Evolutionary conservation across 2,113 vertebrate genomes (phyloP).

Genomic region (Cynopterus brachyotis): DNA sequence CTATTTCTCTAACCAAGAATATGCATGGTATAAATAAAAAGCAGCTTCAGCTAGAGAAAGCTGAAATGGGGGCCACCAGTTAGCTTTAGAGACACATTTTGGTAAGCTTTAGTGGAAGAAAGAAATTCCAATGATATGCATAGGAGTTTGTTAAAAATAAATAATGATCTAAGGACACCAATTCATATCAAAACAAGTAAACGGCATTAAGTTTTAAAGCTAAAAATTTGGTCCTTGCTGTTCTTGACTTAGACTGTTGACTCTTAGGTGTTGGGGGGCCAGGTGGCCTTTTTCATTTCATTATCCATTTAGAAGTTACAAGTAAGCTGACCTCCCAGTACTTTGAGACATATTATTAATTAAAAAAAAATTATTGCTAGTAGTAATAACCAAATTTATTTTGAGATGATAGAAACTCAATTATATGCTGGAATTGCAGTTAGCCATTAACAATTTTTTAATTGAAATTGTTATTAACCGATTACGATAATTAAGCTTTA

Average conservation of each 20-base stretch:
- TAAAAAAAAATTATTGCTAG: not conserved
- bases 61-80: not conserved
- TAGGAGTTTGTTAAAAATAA: not conserved
- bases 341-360: not conserved
- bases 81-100: not conserved
- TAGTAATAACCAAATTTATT: not conserved
- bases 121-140: not conserved
- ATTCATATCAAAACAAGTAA: not conserved
- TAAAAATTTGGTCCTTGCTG: not conserved
- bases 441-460: constrained; percentile 35
- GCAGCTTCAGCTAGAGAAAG: not conserved
- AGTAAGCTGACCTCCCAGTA: not conserved
- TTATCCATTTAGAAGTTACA: not conserved
- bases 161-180: not conserved
- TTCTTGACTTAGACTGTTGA: not conserved
- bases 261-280: not conserved
- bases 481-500: not conserved
- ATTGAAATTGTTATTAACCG: constrained; percentile 13
- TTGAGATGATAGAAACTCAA: not conserved
- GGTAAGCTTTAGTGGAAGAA: not conserved
- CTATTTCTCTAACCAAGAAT: not conserved
- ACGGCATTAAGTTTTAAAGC: not conserved
- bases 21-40: not conserved
- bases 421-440: not conserved
- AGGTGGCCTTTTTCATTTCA: not conserved